Evolutionary conservation across 1,140 invertebrate genomes (phyloP).

Genomic region (Halesus radiatus): DNA sequence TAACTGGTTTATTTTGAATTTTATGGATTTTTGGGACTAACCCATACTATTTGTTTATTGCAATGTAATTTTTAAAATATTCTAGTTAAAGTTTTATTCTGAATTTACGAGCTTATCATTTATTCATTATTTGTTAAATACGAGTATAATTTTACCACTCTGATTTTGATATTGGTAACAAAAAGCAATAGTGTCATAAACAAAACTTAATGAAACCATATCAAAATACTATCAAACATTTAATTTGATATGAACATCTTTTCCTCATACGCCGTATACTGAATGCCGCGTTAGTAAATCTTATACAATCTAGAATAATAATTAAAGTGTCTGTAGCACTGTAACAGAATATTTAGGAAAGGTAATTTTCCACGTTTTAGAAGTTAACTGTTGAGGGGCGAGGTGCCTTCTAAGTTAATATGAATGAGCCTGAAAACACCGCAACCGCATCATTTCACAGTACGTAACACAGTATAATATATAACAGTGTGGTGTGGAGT

Average conservation of each 20-base stretch:
- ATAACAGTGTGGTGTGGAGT: background rate
- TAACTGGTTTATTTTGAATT: background rate
- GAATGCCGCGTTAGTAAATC: conserved; percentile 54
- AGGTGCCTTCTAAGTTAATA: conserved; percentile 57
- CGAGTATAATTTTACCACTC: background rate
- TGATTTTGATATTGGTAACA: background rate
- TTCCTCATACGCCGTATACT: conserved; percentile 38
- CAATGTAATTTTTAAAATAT: conserved; percentile 11
- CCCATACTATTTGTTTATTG: conserved; percentile 1
- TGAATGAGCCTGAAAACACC: conserved; percentile 53
- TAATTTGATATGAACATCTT: background rate
- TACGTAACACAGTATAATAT: no score
- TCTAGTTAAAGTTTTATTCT: conserved; percentile 37
- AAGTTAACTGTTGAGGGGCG: conserved; percentile 58
- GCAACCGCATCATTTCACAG: conserved; percentile 13
- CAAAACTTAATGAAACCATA: background rate
- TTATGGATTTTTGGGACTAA: background rate
- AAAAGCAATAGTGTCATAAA: background rate
- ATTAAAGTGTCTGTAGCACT: background rate
- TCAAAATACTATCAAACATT: background rate
- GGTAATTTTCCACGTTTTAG: conserved; percentile 57
- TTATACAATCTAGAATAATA: conserved; percentile 52
- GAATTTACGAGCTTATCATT: conserved; percentile 52
- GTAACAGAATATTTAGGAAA: conserved; percentile 47
- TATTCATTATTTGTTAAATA: conserved; percentile 29